Evolutionary conservation across 2,113 vertebrate species (phyloP), one percentile per base, ranked within the genome.

Genomic region (Mus spicilegus): DNA sequence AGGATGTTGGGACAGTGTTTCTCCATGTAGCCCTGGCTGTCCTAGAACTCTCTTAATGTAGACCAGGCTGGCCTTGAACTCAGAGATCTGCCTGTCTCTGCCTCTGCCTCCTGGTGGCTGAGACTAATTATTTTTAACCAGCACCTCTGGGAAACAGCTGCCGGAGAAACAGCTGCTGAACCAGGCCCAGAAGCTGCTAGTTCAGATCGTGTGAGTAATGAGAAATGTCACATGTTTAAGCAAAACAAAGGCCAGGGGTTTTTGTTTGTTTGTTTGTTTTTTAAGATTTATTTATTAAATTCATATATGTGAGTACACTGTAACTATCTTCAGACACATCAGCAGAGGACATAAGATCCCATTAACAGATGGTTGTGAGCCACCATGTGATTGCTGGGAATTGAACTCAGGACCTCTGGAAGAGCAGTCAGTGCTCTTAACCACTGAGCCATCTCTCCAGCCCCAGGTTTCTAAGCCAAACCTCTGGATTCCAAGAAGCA

Each of bases 101-200:
- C 72, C n/a, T 73, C 72, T 73, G n/a, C n/a, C 72, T 73, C n/a
- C 72, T 3, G 8, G 22, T 20, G 19, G n/a, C n/a, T 73, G 9
- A n/a, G 19, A 42, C 20, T 76, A 46, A 58, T 97, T 94, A 92
- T 93, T 95, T 96, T 95, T 98, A 95, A 96, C 95, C 93, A 95
- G 93, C 92, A 85, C 97, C 65, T 0, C 51, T 14, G 92, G 92
- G 95, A 96, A 91, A 88, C 73, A 73, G 78, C 89, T 91, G 49
- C 56, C 51, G 12, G 9, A 78, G 95, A 96, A 91, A 88, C 73
- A 73, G 78, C 91, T 91, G 49, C 56, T 58, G 7, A 12, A 78
- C 82, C 72, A 58, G 51, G 39, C 58, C 70, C 56, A 67, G 54
- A 76, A 88, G 61, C 58, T 67, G 70, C 89, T n/a, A 22, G 90